Conservation (phyloP, 2,888 invertebrate species). For the Asteroscopus sphinx region DNA sequence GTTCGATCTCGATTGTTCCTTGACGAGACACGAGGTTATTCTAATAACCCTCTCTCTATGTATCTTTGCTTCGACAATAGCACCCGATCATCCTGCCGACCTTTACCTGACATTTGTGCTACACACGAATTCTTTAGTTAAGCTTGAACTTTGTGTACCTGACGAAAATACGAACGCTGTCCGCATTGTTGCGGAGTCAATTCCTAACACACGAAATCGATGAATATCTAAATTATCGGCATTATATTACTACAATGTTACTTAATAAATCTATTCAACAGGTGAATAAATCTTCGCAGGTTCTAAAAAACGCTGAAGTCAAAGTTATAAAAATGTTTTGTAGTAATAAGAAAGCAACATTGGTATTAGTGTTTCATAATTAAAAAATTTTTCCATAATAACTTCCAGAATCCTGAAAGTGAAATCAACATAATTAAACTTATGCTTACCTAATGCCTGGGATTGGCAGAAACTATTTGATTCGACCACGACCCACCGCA, state of each 20-base stretch:
- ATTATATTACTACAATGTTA: slow-evolving; percentile 8
- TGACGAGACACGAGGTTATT: slow-evolving; percentile 73
- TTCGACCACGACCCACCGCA: slow-evolving; percentile 40
- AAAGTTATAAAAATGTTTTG: background rate
- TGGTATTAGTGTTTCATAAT: slow-evolving; percentile 17
- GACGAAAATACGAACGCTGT: slow-evolving; percentile 70
- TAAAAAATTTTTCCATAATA: slow-evolving; percentile 24
- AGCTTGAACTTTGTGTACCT: slow-evolving; percentile 75
- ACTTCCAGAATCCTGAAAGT: slow-evolving; percentile 27
- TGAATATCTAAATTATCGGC: slow-evolving; percentile 35
- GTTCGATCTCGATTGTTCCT: slow-evolving; percentile 64
- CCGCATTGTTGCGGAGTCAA: slow-evolving; percentile 75
- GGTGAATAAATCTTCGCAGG: background rate
- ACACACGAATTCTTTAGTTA: slow-evolving; percentile 74
- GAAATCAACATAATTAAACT: slow-evolving; percentile 31
- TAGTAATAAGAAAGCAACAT: slow-evolving; percentile 5
- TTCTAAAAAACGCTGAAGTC: background rate
- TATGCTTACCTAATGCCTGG: slow-evolving; percentile 11
- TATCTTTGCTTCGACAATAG: slow-evolving; percentile 60
- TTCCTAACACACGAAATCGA: slow-evolving; percentile 54
- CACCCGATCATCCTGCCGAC: slow-evolving; percentile 68
- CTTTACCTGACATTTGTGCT: slow-evolving; percentile 84
- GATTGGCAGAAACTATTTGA: slow-evolving; percentile 25
- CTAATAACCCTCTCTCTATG: slow-evolving; percentile 53
- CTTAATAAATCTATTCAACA: background rate